phyloP scores from a whole-genome alignment of 2,113 vertebrate genomes.

The Rhegmatorhina hoffmannsi region DNA sequence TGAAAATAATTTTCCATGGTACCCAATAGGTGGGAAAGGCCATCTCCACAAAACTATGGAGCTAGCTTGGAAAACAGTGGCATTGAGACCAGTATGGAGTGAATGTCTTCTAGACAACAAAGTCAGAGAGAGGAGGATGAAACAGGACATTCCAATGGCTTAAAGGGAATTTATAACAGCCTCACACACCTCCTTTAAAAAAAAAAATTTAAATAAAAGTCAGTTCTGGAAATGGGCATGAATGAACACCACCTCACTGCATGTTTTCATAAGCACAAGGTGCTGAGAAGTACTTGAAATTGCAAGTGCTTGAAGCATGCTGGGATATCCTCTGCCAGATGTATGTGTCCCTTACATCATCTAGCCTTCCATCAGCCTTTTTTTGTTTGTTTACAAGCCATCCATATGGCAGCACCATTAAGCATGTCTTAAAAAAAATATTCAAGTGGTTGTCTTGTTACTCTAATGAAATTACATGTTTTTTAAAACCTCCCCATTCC shows the following conservation, averaged over 20 bases:
- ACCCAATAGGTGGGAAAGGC: background rate
- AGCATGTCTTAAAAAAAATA: conserved; percentile 18
- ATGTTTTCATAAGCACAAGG: background rate
- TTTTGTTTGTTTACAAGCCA: conserved; percentile 31
- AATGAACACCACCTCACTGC: background rate
- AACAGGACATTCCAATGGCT: background rate
- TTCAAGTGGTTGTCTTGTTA: conserved; percentile 30
- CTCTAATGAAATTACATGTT: conserved; percentile 58
- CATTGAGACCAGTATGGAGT: background rate
- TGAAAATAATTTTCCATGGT: background rate
- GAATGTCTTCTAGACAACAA: background rate
- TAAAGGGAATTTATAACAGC: background rate
- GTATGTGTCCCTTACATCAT: conserved; percentile 6
- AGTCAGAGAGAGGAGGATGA: background rate
- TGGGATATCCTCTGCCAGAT: conserved; percentile 27
- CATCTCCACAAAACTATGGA: background rate
- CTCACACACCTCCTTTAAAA: background rate
- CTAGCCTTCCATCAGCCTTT: background rate
- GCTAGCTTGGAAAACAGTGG: background rate
- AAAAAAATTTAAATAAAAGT: background rate
- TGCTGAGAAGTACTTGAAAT: conserved; percentile 25
- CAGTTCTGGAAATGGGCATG: background rate
- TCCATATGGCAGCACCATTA: conserved; percentile 47
- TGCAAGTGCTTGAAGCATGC: background rate
- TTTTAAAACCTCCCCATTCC: conserved; percentile 43